Conservation (phyloP, 2,113 vertebrate species). For the Platycercus adscitus region DNA sequence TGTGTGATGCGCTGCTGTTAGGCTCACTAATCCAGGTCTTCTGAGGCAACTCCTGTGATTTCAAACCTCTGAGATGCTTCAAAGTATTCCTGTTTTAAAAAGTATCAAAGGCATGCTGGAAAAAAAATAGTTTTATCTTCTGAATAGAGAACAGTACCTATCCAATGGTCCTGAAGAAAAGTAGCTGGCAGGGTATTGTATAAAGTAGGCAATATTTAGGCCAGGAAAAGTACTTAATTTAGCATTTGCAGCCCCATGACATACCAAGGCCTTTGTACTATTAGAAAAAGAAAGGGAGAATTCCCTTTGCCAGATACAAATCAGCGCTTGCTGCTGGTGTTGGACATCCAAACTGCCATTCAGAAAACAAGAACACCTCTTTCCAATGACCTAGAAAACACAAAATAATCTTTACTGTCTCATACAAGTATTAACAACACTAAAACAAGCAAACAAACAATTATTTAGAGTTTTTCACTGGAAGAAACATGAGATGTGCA, state of each 20-base stretch:
- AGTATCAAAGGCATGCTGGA: slow-evolving; percentile 38
- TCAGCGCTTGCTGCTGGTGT: not conserved
- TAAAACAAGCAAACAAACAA: not conserved
- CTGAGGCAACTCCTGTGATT: slow-evolving; percentile 20
- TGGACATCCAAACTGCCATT: not conserved
- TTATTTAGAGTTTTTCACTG: not conserved
- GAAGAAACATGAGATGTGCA: not conserved
- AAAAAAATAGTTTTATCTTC: not conserved
- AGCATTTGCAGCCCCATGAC: not conserved
- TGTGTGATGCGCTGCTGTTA: not conserved
- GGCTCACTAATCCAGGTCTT: slow-evolving; percentile 42
- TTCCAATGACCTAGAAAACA: not conserved
- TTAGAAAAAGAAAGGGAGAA: not conserved
- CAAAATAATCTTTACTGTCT: not conserved
- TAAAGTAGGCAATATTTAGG: slow-evolving; percentile 29
- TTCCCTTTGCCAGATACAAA: not conserved
- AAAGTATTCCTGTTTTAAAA: slow-evolving; percentile 49
- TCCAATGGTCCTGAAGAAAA: slow-evolving; percentile 5
- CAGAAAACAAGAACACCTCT: not conserved
- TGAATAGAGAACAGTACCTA: slow-evolving; percentile 12
- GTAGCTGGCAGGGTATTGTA: not conserved
- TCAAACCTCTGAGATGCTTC: slow-evolving; percentile 55
- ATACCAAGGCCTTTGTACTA: not conserved
- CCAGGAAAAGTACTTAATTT: not conserved
- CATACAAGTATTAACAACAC: not conserved